Conservation (phyloP, 2,888 invertebrate genomes). For the Physocephala rufipes region DNA sequence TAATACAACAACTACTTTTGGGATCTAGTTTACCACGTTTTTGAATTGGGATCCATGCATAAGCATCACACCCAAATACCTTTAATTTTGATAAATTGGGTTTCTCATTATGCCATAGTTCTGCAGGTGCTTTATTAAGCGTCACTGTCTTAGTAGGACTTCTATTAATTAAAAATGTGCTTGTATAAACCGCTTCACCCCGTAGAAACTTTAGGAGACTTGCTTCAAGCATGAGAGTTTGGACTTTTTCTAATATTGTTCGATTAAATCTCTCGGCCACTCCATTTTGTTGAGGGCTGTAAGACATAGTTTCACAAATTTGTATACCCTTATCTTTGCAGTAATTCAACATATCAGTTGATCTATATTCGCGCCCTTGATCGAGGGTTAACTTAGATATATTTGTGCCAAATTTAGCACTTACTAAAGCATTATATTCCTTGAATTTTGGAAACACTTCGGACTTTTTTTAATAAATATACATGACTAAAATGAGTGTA, state of each 20-base stretch:
- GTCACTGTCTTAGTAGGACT: slow-evolving; percentile 25
- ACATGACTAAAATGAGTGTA: slow-evolving; percentile 28
- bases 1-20: slow-evolving; percentile 28
- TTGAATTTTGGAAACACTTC: slow-evolving; percentile 39
- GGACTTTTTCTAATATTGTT: slow-evolving; percentile 36
- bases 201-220: slow-evolving; percentile 37
- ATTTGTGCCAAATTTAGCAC: slow-evolving; percentile 33
- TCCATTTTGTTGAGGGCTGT: slow-evolving; percentile 40
- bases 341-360: slow-evolving; percentile 30
- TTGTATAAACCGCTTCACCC: slow-evolving; percentile 39
- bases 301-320: slow-evolving; percentile 39
- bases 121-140: slow-evolving; percentile 41
- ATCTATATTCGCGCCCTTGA: too few relatives aligned
- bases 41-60: slow-evolving; percentile 43
- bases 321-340: slow-evolving; percentile 32
- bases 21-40: slow-evolving; percentile 42
- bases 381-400: slow-evolving; percentile 36
- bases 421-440: slow-evolving; percentile 29
- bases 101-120: slow-evolving; percentile 42
- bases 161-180: slow-evolving; percentile 32
- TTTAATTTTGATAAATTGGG: too few relatives aligned
- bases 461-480: slow-evolving; percentile 36
- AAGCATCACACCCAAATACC: slow-evolving; percentile 46
- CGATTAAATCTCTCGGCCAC: slow-evolving; percentile 37
- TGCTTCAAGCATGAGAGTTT: slow-evolving; percentile 33